Evolutionary conservation across 2,888 invertebrate species (phyloP), one percentile per base, ranked within the genome.

Genomic region (Drosophila koepferae): DNA sequence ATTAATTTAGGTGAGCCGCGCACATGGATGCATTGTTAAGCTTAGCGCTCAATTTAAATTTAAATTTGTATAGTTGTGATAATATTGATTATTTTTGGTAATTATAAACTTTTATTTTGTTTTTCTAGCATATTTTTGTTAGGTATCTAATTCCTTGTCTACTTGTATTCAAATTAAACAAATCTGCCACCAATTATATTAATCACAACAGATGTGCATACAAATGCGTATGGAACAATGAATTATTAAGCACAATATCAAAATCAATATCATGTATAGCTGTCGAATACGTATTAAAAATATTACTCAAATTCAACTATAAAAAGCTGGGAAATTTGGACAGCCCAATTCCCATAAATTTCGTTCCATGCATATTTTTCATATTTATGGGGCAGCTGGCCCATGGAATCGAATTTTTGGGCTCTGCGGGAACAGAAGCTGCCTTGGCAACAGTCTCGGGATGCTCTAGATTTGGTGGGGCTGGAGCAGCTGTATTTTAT

Each of bases 401-500:
- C 43, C 51, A 60, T 16, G 41, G 55, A 41, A 31, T 36, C 31
- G 49, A 48, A 23, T 44, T 49, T 49, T 38, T 14, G 7, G 23
- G 44, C 14, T 31, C 23, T 18, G 23, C 31, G 58, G 40, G 48
- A 54, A 59, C 55, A 49, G 44, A 43, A 64, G 77, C 44, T 56
- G 65, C 72, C 46, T 41, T 61, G 38, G 44, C 58, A 70, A 61
- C 28, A 72, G 46, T 43, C 40, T 59, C 16, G 28, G 55, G 9
- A 55, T 55, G 54, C 49, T 56, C 48, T 56, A 36, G 20, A 31
- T 56, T 20, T 48, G 34, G 48, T 28, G 49, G 53, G 63, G 55
- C 48, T 53, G 43, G 44, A 55, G 41, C 79, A 74, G 74, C 74
- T 66, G 77, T 66, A 58, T 79, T 77, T 77, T 79, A 79, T 79